Conservation (phyloP, 1,140 invertebrate species). For the Pristionchus pacificus region DNA sequence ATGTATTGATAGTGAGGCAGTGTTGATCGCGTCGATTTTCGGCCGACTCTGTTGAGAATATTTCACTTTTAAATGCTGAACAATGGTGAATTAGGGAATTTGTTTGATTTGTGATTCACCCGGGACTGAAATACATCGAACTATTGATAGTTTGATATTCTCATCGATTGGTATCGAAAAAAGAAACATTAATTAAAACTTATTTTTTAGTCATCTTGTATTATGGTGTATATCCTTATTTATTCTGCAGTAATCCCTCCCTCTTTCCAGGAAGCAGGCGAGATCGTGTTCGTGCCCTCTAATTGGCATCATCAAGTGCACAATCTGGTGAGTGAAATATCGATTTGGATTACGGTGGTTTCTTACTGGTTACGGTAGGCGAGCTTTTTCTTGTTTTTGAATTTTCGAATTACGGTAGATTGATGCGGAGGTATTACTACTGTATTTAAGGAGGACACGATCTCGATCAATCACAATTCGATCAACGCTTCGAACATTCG, state of each 20-base stretch:
- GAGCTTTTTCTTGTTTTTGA: constrained; percentile 12
- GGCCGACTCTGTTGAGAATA: too few species aligned
- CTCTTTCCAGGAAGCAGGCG: constrained; percentile 79
- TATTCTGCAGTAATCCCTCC: constrained; percentile 64
- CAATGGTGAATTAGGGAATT: too few species aligned
- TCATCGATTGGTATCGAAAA: too few species aligned
- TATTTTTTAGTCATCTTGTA: too few species aligned
- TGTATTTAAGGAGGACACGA: constrained; percentile 73
- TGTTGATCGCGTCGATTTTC: too few species aligned
- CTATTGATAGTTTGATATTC: too few species aligned
- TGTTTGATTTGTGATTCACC: too few species aligned
- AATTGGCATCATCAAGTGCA: constrained; percentile 94
- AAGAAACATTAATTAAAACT: too few species aligned
- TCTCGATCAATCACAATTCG: constrained; percentile 97
- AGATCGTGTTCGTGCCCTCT: constrained; percentile 90
- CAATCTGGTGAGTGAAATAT: constrained; percentile 69
- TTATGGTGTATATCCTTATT: too few species aligned
- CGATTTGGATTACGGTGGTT: neutral
- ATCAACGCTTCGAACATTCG: constrained; percentile 83
- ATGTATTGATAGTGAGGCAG: too few species aligned
- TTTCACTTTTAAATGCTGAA: too few species aligned
- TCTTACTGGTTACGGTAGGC: constrained; percentile 15
- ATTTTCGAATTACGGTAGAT: constrained; percentile 21
- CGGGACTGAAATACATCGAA: too few species aligned
- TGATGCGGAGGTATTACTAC: neutral